These are phyloP conservation scores for Myotis brandtii DNA, from an alignment of 2,113 vertebrate genomes.

Conservation along the genomic window DNA sequence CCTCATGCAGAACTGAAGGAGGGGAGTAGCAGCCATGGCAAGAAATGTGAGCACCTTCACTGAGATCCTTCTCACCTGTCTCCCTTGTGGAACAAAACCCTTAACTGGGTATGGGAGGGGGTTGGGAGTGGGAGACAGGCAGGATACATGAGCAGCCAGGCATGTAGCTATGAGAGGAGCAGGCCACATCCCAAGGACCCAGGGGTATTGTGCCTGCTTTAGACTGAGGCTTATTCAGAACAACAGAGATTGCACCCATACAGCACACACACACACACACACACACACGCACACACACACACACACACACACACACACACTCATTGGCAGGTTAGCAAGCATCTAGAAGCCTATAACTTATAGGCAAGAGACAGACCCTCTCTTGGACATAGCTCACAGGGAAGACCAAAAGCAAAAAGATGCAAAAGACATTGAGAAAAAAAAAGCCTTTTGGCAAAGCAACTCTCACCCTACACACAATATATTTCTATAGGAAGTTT, in stretches of 20 bases:
- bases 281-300: too few relatives aligned
- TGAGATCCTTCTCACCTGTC: neutral
- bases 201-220: too few relatives aligned
- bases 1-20: neutral
- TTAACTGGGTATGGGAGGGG: neutral
- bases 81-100: neutral
- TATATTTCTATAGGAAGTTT: neutral
- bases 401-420: neutral
- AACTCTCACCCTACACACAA: neutral
- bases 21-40: neutral
- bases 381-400: neutral
- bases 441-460: neutral
- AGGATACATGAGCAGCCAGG: neutral
- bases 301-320: too few relatives aligned
- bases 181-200: accelerated
- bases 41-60: neutral
- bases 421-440: neutral
- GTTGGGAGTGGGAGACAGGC: accelerated
- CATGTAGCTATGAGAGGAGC: neutral
- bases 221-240: neutral
- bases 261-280: neutral
- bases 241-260: neutral
- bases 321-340: neutral
- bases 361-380: neutral
- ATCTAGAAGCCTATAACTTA: neutral